Evolutionary conservation across 2,797 vertebrate genomes (phyloP), one percentile per base, ranked within the genome.

Genomic region (Intellagama lesueurii): DNA sequence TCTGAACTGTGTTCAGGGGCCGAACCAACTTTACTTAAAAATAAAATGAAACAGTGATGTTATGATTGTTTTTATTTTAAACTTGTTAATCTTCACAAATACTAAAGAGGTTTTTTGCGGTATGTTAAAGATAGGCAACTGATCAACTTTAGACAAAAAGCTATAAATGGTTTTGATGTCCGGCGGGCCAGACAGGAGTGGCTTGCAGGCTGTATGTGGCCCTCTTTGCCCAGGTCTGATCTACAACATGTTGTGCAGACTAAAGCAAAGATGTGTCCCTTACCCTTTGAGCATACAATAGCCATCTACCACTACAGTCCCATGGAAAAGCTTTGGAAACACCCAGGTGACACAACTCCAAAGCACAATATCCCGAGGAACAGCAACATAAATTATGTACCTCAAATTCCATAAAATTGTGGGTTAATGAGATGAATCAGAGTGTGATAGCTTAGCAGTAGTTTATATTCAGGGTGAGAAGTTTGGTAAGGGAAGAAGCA

Each of bases 401-500:
- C 80, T 69, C 80, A 73, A 44, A 81, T 82, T 87, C 80, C 84
- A 83, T 47, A 77, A 86, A 77, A 87, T 76, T 69, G 64, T 66
- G 68, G 60, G 60, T 76, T 87, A 87, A 87, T 86, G 24, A 80
- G 68, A 87, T 76, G 56, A 81, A 84, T 28, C 81, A 14, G 72
- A 47, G 81, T 40, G 28, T 22, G 86, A 52, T 81, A 76, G 2
- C 28, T 35, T 30, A 35, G 77, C 60, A 0, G 52, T 24, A 78
- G n/a, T 7, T 79, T 75, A 0, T 24, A 24, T 68, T 72, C 1
- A 0, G 17, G 81, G 22, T 4, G 3, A 47, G 56, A 88, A 47
- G 44, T 88, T 90, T 85, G 82, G n/a, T 73, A 68, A 44, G 47
- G 60, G 70, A 69, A n/a, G 68, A 85, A 90, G 16, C 69, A 88